Evolutionary conservation across 2,797 vertebrate species (phyloP), one percentile per base, ranked within the genome.

Genomic region (Streptopelia turtur): DNA sequence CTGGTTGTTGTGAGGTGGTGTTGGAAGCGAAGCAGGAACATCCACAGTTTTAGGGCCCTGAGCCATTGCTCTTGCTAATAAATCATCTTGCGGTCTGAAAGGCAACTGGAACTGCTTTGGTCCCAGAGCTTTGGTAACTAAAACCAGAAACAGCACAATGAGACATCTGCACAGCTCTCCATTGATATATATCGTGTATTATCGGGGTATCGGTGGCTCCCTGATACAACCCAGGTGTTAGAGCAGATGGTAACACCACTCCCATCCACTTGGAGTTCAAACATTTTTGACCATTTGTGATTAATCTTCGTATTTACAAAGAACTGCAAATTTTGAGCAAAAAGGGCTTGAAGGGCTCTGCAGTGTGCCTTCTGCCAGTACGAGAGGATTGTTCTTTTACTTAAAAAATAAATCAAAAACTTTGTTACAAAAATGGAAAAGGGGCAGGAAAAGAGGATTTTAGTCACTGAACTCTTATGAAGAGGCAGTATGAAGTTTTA

Each of bases 31-130:
- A 59, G 99, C 99, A 11, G 99, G 99, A 81, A 99, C 99, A 83
- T 99, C 99, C 75, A 99, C 99, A 4, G 99, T 99, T 98, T 99
- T 99, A 37, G 99, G 99, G 89, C 99, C 99, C 77, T 99, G 99
- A 78, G 99, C 98, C 23, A 99, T 98, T 60, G 99, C 99, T 93
- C 99, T 98, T 81, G 99, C 99, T 57, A 99, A 96, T 50, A 99
- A 97, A 93, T 99, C 99, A 56, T 99, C 99, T 24, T 99, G 99
- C 5, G 98, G 98, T 96, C 99, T 98, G 95, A 99, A 99, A 18
- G 99, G 99, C 96, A 99, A 98, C 90, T 99, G 99, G 66, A 99
- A 98, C 1, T 98, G 98, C 97, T 99, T 99, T 31, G 99, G 98
- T 88, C 99, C 99, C 49, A 99, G 98, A 89, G 98, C 98, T 98